Evolutionary conservation across 2,888 invertebrate species (phyloP).

Genomic region (Morinoia aosen): DNA sequence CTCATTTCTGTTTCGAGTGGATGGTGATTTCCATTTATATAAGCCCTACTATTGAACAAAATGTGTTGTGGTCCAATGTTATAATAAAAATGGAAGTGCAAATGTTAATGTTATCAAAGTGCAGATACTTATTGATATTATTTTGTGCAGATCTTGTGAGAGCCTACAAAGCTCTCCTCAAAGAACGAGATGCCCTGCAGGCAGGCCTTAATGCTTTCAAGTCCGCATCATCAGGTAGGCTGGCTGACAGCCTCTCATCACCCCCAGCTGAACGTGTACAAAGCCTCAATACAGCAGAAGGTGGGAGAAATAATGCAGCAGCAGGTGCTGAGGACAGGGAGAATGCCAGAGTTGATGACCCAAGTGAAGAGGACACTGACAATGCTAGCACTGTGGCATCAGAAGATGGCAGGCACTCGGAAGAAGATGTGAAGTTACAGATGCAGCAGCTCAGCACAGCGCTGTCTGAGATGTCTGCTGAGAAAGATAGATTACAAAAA

Average conservation of each 20-base stretch:
- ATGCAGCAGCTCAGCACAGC: constrained; percentile 2
- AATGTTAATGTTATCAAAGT: too few relatives aligned
- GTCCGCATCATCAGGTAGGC: background rate
- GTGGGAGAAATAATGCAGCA: background rate
- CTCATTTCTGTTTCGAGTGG: too few relatives aligned
- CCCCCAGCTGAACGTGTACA: background rate
- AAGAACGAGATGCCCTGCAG: constrained; percentile 65
- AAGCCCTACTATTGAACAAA: too few relatives aligned
- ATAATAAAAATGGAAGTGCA: too few relatives aligned
- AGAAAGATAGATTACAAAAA: constrained; percentile 43
- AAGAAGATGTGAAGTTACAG: background rate
- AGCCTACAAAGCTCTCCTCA: constrained; percentile 64
- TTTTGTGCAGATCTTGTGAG: constrained; percentile 61
- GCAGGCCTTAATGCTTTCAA: constrained; percentile 61
- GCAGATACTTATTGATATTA: background rate
- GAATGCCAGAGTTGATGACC: background rate
- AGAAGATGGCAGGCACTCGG: background rate
- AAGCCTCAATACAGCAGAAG: background rate
- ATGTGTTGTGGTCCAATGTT: too few relatives aligned
- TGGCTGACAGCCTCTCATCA: background rate
- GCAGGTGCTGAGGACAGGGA: background rate
- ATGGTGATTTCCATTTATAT: too few relatives aligned
- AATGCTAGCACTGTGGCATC: background rate
- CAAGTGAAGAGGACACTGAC: background rate
- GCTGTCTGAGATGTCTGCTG: constrained; percentile 36